Base-by-base conservation (phyloP, 2,888 invertebrate species). In the Amorpha juglandis region DNA sequence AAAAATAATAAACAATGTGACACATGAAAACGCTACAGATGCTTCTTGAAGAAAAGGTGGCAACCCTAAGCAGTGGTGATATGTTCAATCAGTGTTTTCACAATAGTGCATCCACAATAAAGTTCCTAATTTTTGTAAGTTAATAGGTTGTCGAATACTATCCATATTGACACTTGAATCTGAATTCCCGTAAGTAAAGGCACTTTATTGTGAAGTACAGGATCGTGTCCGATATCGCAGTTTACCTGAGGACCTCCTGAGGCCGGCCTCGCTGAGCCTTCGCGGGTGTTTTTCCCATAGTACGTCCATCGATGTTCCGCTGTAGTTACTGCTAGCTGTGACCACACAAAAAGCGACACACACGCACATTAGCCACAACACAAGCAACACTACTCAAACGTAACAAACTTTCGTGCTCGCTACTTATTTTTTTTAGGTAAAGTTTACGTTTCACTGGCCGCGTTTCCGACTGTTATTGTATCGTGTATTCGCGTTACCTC, bases 191-290 rank as follows among this genome's bases (percentile, higher is more conserved):
- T 42, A 48, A 48, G n/a, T 1, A 47, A 48, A 62, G 27, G 38
- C 8, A 63, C 47, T 63, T 63, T 70, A 67, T 69, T 70, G 70
- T 74, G 72, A 74, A 71, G 45, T 71, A 63, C 70, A 73, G 71
- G 72, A 71, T 77, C 69, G 72, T 67, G 64, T 66, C 64, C 67
- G 64, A 67, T 74, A 62, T 78, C 78, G 78, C 76, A 71, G 70
- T 74, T 92, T 95, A 96, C 96, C 96, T 95, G 96, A 96, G 82
- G 95, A 95, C 88, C 96, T 94, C 81, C 96, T 95, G 76, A 96
- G 94, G 83, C 96, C 96, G 78, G 96, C 96, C 92, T 96, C 96
- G 91, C 95, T 95, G 84, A 96, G 94, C 84, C 96, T 95, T 79
- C 96, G 95, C 76, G 95, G 95, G 81, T 96, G 95, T 85, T 94